Percentiles rank a stretch among this genome's conserved stretches.
These are phyloP conservation scores for Neocrepidodera transversa DNA, from an alignment of 2,888 invertebrate species.

Conservation along the genomic window DNA sequence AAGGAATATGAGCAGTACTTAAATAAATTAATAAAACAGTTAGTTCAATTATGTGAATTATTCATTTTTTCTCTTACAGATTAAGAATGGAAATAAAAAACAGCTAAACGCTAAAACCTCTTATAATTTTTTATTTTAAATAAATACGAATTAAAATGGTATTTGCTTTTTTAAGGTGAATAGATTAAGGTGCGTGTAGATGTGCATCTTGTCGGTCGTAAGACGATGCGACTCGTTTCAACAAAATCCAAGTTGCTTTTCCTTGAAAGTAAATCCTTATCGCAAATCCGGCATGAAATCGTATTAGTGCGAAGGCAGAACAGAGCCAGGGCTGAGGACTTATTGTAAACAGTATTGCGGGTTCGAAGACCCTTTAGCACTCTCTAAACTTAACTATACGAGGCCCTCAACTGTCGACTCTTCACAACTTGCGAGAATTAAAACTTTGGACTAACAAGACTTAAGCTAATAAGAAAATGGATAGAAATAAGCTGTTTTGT, in stretches of 20 bases:
- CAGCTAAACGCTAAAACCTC: no score
- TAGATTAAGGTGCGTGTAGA: not conserved
- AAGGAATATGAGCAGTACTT: no score
- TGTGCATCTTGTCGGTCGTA: constrained; percentile 17
- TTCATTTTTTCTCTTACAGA: no score
- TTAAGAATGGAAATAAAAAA: no score
- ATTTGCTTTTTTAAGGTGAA: no score
- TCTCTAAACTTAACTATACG: constrained; percentile 58
- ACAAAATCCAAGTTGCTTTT: constrained; percentile 56
- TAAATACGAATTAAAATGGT: no score
- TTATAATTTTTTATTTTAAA: no score
- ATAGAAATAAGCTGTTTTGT: constrained; percentile 62
- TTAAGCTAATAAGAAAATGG: constrained; percentile 63
- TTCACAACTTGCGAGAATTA: constrained; percentile 66
- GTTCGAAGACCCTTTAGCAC: constrained; percentile 59
- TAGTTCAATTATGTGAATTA: no score
- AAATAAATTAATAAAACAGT: no score
- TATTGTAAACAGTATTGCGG: constrained; percentile 62
- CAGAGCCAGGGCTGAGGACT: constrained; percentile 55
- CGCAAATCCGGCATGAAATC: constrained; percentile 74
- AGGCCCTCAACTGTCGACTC: constrained; percentile 57
- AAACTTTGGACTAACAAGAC: constrained; percentile 70
- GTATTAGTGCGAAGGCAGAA: constrained; percentile 65
- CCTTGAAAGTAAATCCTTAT: constrained; percentile 63
- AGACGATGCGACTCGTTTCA: constrained; percentile 16